Evolutionary conservation across 1,140 invertebrate species (phyloP).

Genomic region (Leptopilina boulardi): DNA sequence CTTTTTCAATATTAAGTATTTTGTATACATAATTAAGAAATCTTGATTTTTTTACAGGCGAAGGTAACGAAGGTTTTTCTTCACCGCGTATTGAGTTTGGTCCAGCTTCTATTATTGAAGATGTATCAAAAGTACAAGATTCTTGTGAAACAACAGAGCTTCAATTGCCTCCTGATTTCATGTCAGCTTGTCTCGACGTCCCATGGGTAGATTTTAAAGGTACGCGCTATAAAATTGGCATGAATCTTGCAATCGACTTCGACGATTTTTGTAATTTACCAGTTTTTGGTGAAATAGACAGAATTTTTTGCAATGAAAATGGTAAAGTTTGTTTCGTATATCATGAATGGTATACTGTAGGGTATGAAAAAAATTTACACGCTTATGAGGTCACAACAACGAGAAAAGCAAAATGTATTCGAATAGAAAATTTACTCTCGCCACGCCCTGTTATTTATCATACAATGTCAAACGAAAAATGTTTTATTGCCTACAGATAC

Average conservation of each 20-base stretch:
- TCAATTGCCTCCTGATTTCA: neutral
- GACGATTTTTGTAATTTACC: neutral
- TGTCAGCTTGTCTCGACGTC: neutral
- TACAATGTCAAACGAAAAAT: neutral
- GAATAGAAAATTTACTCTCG: neutral
- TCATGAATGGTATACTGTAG: neutral
- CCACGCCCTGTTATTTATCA: neutral
- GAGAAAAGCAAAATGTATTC: neutral
- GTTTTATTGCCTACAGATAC: neutral
- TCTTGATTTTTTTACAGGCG: too few species aligned
- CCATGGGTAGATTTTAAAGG: neutral
- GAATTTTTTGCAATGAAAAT: neutral
- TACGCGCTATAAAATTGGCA: neutral
- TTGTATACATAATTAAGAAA: too few species aligned
- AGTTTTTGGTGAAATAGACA: neutral
- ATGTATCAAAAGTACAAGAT: neutral
- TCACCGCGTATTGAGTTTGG: too few species aligned
- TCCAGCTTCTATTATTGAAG: too few species aligned
- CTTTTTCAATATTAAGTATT: too few species aligned
- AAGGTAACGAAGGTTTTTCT: too few species aligned
- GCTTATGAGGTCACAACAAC: neutral
- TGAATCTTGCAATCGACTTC: neutral
- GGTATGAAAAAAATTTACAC: neutral
- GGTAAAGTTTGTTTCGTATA: neutral
- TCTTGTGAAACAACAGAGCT: neutral